Conservation (phyloP, 2,113 vertebrate genomes). For the Deroptyus accipitrinus region DNA sequence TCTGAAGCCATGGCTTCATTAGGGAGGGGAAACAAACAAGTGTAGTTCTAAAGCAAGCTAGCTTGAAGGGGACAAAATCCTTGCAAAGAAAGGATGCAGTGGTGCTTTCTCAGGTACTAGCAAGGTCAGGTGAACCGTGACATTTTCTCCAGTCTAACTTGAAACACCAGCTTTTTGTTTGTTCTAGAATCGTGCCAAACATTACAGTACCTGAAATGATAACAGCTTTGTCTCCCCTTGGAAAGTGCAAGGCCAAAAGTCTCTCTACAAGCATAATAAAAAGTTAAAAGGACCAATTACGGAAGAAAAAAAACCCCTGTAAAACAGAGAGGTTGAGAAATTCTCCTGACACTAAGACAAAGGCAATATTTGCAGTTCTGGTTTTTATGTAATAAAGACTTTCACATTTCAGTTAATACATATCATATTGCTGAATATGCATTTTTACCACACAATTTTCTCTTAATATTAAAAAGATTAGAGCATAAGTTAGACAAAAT, state of each 20-base stretch:
- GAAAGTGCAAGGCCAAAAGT: neutral
- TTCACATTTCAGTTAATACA: neutral
- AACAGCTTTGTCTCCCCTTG: neutral
- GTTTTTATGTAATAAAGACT: neutral
- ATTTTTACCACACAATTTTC: neutral
- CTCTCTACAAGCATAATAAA: neutral
- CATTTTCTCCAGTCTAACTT: neutral
- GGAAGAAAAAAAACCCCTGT: neutral
- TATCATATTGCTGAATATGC: neutral
- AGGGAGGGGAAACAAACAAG: neutral
- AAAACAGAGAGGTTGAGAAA: neutral
- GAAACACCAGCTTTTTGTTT: conserved; percentile 16
- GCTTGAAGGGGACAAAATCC: neutral
- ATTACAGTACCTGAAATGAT: neutral
- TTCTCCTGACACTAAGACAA: neutral
- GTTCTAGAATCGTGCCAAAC: neutral
- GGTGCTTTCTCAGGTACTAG: neutral
- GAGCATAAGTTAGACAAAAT: neutral
- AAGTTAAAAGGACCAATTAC: neutral
- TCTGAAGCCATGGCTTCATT: neutral
- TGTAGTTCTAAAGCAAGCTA: neutral
- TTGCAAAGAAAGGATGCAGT: neutral
- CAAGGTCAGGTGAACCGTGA: neutral
- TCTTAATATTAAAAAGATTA: neutral
- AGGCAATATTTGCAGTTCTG: neutral